Base-by-base conservation (phyloP, 2,888 invertebrate species). In the Lydus trimaculatus region DNA sequence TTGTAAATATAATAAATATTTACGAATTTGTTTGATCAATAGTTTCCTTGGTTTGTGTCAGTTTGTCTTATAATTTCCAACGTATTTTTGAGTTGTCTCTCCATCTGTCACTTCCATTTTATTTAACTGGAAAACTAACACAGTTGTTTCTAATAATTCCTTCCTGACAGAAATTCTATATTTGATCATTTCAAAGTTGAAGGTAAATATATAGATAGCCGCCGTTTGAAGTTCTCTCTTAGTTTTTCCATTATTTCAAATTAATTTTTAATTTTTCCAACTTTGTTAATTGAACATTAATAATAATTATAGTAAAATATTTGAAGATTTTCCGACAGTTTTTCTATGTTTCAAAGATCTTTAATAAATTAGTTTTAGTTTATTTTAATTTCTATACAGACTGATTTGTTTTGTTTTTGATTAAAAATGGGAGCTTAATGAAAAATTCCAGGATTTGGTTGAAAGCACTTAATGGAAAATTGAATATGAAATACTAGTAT, bases 111-210 rank as follows among this genome's bases (percentile, higher is more conserved):
- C 6, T 17, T 17, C 5, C n/a, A 43, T 43, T 43, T 43, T 17
- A 3, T 43, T n/a, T 43, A 17, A 43, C 20, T 17, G 48, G 4
- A 20, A 17, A 48, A 48, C 48, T 48, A 48, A 48, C 48, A 48
- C 48, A 48, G 48, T 48, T 48, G 48, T 17, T 48, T 48, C 48
- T 48, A 48, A 48, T 48, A 48, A 48, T 48, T 48, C 20, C 17
- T 20, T 20, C 48, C 9, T 48, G 3, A 9, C n/a, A 9, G 17
- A 48, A 20, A n/a, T 20, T 20, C 48, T 17, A 48, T 20, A 48
- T 48, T 48, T 17, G 20, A 48, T 48, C 9, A 5, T 17, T 39
- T n/a, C n/a, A 39, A 39, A 39, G n/a, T 39, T 39, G 15, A n/a
- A 39, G 1, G 36, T 36, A 39, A 15, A 39, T 39, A 39, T 39